Base-by-base conservation (phyloP, 1,140 invertebrate genomes). In the Choristoneura fumiferana region DNA sequence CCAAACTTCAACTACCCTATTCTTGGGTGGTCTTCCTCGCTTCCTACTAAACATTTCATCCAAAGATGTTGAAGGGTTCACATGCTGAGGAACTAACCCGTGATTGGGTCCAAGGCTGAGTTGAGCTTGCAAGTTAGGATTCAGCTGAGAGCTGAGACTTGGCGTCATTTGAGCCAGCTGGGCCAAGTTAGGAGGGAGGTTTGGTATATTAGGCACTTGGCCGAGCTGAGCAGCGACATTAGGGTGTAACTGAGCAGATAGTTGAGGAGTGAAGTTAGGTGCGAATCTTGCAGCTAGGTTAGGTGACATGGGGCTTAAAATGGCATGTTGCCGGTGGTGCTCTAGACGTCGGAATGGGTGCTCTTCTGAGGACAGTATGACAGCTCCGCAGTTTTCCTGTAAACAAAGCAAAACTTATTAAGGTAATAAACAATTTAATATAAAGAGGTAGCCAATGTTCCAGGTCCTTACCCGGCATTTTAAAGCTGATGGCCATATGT, bases 41-140 rank as follows among this genome's bases (percentile, higher is more conserved):
- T 98, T 98, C 61, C 96, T 91, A 81, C 96, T 95, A 77, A 98
- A 97, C 93, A 96, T 95, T 10, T 95, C 95, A 78, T 97, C 95
- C 40, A 96, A 92, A 17, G 94, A 95, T 18, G 94, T 95, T 1
- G 93, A 91, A 12, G 94, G 84, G 68, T 94, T 93, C 0, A 94
- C 93, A 58, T 90, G 91, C 54, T 91, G 88, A 62, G 84, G 83
- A 0, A 78, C 75, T 4, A 84, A 74, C 9, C 67, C 70, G 57
- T 80, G 74, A 55, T 73, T 84, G 5, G 86, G 78, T 1, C 81
- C 84, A 34, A 89, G 73, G 38, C 73, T 86, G 37, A 89, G 62
- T 49, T 89, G 86, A 2, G 86, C 84, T 73, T 89, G 86, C 10
- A 89, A 67, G 39, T 87, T 87, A 4, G 84, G 85, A 2, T 74